Base-by-base conservation (phyloP, 1,140 invertebrate genomes). In the Magallana gigas region DNA sequence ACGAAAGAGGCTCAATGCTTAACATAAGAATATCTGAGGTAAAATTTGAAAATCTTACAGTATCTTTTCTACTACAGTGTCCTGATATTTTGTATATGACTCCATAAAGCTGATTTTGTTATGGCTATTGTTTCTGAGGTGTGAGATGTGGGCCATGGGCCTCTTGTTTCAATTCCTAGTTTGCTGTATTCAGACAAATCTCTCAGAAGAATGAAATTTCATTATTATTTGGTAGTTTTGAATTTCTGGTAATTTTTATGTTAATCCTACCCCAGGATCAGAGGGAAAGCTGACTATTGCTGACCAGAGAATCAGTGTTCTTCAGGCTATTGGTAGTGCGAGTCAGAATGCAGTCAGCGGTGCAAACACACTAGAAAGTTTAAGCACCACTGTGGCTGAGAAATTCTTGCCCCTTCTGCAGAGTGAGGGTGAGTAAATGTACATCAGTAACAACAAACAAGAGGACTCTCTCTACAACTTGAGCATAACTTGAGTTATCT, bases 281-380 rank as follows among this genome's bases (percentile, higher is more conserved):
- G 97, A 98, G 94, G 98, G 98, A 5, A 99, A 99, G 94, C 95
- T 99, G 60, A 98, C 97, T 7, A 96, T 98, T 16, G 96, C 96
- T 8, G 97, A 97, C 85, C 97, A 99, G 92, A 97, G 98, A 94
- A 97, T 98, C 12, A 97, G 97, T 86, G 96, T 99, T n/a, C 94
- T 99, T 23, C 96, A 92, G 57, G 98, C 97, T 48, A 97, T 98
- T 85, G 97, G 98, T 48, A 97, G 96, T 92, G 95, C 98, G 57
- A 97, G 97, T 92, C 96, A 96, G 85, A 97, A 98, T 92, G 95
- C 95, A 11, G 96, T 98, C 14, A 94, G 95, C 18, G 96, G 96
- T 3, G 95, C 95, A 8, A 95, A 96, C 83, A 93, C 96, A 0
- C 85, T 95, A 56, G 94, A 96, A 88, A 94, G 95, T 88, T 94